Percentiles rank a stretch among this genome's conserved stretches.
phyloP scores from a whole-genome alignment of 35 echinoderm and acorn worm genomes.

The Ophioderma brevispina region DNA sequence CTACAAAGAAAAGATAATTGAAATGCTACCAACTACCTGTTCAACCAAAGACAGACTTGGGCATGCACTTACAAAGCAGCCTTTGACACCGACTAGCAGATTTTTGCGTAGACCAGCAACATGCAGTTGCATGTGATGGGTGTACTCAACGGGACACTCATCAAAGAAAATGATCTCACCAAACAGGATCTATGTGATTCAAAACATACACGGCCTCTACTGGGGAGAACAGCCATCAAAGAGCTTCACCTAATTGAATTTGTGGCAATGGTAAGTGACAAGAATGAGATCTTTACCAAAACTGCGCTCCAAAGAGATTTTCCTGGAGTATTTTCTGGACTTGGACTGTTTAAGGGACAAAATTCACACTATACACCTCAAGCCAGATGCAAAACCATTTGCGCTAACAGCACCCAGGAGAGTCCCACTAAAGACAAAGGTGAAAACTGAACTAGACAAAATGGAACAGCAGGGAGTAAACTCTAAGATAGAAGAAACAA shows the following conservation, averaged over 20 bases:
- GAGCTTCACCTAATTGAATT: background rate
- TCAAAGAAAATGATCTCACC: background rate
- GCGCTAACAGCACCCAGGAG: background rate
- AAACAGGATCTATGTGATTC: background rate
- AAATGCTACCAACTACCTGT: too few relatives aligned
- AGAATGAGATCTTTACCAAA: background rate
- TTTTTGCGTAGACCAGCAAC: background rate
- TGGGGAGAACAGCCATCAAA: background rate
- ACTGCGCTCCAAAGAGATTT: background rate
- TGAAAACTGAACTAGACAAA: background rate
- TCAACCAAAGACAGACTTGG: too few relatives aligned
- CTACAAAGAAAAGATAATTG: too few relatives aligned
- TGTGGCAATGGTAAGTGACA: background rate
- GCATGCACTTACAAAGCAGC: too few relatives aligned
- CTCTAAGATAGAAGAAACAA: conserved; percentile 25
- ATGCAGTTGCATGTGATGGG: background rate
- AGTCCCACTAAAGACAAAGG: background rate
- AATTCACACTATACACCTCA: conserved; percentile 24
- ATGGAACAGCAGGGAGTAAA: conserved; percentile 38
- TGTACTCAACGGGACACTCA: background rate
- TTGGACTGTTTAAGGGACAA: conserved; percentile 33
- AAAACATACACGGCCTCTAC: too few relatives aligned
- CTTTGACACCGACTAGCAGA: too few relatives aligned
- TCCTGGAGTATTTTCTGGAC: conserved; percentile 26
- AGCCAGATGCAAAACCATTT: background rate